Percentiles rank a stretch among this genome's conserved stretches.
Evolutionary conservation across 1,140 invertebrate species (phyloP).

Genomic region (Agrypnia vestita): DNA sequence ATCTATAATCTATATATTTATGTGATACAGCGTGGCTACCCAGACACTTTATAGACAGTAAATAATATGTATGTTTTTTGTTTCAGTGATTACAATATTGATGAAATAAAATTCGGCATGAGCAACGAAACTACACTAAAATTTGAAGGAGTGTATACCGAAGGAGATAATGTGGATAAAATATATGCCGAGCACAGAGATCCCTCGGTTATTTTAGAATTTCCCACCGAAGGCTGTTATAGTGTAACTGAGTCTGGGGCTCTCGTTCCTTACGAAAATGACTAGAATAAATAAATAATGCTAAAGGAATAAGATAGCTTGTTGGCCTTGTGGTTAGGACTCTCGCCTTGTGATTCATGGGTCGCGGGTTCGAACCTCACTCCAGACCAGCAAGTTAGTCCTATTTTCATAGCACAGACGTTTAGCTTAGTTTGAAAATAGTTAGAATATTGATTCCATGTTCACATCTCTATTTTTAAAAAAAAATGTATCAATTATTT

Average conservation of each 20-base stretch:
- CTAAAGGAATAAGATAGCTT: too few species aligned
- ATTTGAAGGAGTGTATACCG: constrained; percentile 3
- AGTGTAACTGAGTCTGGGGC: constrained; percentile 66
- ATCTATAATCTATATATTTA: too few species aligned
- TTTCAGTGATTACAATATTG: constrained; percentile 47
- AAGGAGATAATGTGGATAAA: constrained; percentile 1
- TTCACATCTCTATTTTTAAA: too few species aligned
- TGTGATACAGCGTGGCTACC: neutral
- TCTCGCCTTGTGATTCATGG: too few species aligned
- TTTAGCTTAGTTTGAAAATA: too few species aligned
- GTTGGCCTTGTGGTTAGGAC: too few species aligned
- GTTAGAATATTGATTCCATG: too few species aligned
- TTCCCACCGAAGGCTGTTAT: constrained; percentile 65
- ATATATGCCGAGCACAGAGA: constrained; percentile 14
- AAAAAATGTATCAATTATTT: too few species aligned
- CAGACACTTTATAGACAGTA: neutral
- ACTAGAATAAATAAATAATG: neutral
- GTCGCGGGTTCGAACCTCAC: too few species aligned
- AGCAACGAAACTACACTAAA: constrained; percentile 12
- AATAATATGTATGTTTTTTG: constrained; percentile 8
- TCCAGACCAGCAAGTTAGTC: too few species aligned
- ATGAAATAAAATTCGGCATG: neutral
- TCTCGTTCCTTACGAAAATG: constrained; percentile 63
- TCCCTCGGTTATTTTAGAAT: constrained; percentile 44
- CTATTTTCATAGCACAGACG: too few species aligned